These are phyloP conservation scores for Drepanosiphum platanoidis DNA, from an alignment of 2,888 invertebrate genomes.

Conservation along the genomic window DNA sequence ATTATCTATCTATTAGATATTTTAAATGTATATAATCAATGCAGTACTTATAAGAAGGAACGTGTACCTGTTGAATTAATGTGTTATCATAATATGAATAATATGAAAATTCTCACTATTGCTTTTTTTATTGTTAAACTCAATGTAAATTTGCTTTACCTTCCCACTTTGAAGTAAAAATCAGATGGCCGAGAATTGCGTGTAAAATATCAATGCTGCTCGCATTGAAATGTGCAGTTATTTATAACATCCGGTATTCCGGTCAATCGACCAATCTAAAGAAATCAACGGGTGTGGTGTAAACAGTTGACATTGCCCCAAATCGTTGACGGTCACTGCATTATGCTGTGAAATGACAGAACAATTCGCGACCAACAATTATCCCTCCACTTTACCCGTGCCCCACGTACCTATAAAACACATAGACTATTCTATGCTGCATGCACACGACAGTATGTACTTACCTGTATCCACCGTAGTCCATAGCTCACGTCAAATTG, in stretches of 20 bases:
- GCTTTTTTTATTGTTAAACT: background rate
- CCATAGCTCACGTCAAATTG: background rate
- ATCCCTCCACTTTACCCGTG: background rate
- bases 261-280: constrained; percentile 15
- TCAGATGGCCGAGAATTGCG: background rate
- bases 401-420: background rate
- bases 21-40: background rate
- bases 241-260: constrained; percentile 37
- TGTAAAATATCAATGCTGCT: background rate
- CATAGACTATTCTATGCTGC: background rate
- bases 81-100: background rate
- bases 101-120: background rate
- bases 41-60: too few relatives aligned
- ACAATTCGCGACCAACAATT: constrained; percentile 14
- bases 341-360: background rate
- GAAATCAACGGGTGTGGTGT: constrained; percentile 39
- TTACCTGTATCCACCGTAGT: too few relatives aligned
- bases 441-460: background rate
- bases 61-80: background rate
- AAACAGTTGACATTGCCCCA: constrained; percentile 33
- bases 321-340: constrained; percentile 35
- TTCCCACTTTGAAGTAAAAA: background rate
- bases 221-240: background rate
- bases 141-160: background rate
- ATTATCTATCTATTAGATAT: background rate